Evolutionary conservation across 2,888 invertebrate genomes (phyloP), one percentile per base, ranked within the genome.

Genomic region (Apotomis betuletana): DNA sequence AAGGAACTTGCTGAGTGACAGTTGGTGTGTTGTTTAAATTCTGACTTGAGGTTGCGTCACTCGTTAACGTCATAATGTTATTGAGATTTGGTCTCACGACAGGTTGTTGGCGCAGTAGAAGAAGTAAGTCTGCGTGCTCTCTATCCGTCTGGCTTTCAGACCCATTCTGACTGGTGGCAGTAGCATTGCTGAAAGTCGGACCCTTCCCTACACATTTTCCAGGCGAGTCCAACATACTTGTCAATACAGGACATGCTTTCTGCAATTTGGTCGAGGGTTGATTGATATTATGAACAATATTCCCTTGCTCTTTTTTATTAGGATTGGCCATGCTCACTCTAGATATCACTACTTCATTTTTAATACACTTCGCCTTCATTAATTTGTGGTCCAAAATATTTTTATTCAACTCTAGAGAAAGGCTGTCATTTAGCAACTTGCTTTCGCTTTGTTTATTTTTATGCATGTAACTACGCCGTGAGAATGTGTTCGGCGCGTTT

Each of bases 391-490:
- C 72, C 8, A 49, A 3, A 3, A 72, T 58, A 5, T 10, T 44
- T 36, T 62, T 64, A 58, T 69, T 52, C 38, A 70, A 38, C 44
- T 71, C 67, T n/a, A 38, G 9, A 15, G 9, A 46, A 15, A 72
- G 63, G 41, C 79, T 3, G 38, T 70, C 67, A 44, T 78, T 78
- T 78, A 85, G 85, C 3, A 77, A 65, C 76, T 85, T 87, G 4
- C 75, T 76, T 67, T 90, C 88, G 44, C 74, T 80, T 77, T 88
- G 88, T 78, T 89, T 89, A 74, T 83, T 90, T 79, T 89, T 92
- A 76, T 91, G 90, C 84, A 90, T 85, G 75, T 92, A 93, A 75
- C 86, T 91, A 62, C 89, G 87, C 44, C 93, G 88, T 12, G 92
- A 83, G 77, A 92, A 93, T 3, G 93, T 93, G 69, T 91, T 89